Base-by-base conservation (phyloP, 2,797 vertebrate genomes). In the Eulemur coronatus region DNA sequence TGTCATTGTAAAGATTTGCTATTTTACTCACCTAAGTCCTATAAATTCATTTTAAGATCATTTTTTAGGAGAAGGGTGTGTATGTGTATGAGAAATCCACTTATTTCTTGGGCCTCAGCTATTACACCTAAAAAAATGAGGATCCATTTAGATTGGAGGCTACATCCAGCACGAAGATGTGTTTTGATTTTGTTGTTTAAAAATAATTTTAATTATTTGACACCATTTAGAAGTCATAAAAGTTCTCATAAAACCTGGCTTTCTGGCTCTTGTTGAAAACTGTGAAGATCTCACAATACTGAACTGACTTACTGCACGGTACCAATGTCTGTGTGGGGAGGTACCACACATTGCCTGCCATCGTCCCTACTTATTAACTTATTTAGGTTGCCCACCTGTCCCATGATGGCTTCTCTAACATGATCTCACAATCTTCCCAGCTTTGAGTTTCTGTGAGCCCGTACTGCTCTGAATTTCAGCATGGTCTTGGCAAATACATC, bases 141-240 rank as follows among this genome's bases (percentile, higher is more conserved):
- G 2, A n/a, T 46, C 11, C 26, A 20, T 69, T 91, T 81, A 96
- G 55, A 89, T 43, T 43, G 18, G 50, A 65, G 11, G 1, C 4
- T 81, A 28, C 2, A 48, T 50, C 4, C 15, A 93, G 7, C 18
- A 14, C 12, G 80, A 43, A 80, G 26, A 61, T 46, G 8, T 80
- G 20, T 86, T 91, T 89, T 86, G 0, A 79, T 59, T 96, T 96
- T 91, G 7, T 14, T 79, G 8, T 81, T 90, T 43, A 48, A 92
- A 55, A 94, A 72, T 3, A 92, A 76, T 35, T 81, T 50, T 57
- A 89, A 91, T 65, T 89, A 65, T 48, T 69, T 89, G 69, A 59
- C 3, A 65, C 10, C 14, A 61, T 76, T 80, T 95, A 43, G 2
- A 87, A 84, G 41, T 82, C 70, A 70, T 41, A 35, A 89, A 88